Evolutionary conservation across 1,140 invertebrate species (phyloP), one percentile per base, ranked within the genome.

Genomic region (Gryllus bimaculatus): DNA sequence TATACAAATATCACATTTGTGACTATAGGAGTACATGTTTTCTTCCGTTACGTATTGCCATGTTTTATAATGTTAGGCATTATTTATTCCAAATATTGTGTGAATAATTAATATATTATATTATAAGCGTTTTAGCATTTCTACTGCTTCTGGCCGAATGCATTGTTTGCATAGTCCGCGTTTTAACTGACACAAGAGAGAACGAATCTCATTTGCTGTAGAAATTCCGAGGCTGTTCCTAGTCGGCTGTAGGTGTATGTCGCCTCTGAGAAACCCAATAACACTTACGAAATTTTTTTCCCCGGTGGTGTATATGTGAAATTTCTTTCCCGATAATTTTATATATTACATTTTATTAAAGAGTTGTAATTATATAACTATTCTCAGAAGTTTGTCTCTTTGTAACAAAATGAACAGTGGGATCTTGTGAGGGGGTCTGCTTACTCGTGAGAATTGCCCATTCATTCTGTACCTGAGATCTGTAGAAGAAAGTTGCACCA

Each of bases 401-500:
- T 18, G 18, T 3, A 13, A 10, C 10, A 7, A 10, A 66, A 10
- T 66, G 54, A 66, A 3, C 54, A 18, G 10, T 18, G 18, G 10
- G 54, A 18, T 66, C 18, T 66, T 7, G 10, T 18, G 10, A 77
- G 76, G 76, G 76, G 76, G 76, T 48, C 18, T 48, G 47, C 47
- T 48, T n/a, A 48, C 21, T 20, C 21, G 20, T 77, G 18, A 47
- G 73, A 79, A 79, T 18, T 47, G 78, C 78, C 74, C 73, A 79
- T 79, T 79, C 78, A 79, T 75, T 79, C 78, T 75, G 78, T 66
- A 79, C 18, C 78, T 75, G 73, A 79, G 74, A 75, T 79, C 78
- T 39, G 4, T 47, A 39, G 48, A 75, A 77, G 76, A 77, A 77
- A 79, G 78, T 75, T 49, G 47, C 47, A 75, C 20, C n/a, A 75